Evolutionary conservation across 2,113 vertebrate species (phyloP).

Genomic region (Boulengeromyrus knoepffleri): DNA sequence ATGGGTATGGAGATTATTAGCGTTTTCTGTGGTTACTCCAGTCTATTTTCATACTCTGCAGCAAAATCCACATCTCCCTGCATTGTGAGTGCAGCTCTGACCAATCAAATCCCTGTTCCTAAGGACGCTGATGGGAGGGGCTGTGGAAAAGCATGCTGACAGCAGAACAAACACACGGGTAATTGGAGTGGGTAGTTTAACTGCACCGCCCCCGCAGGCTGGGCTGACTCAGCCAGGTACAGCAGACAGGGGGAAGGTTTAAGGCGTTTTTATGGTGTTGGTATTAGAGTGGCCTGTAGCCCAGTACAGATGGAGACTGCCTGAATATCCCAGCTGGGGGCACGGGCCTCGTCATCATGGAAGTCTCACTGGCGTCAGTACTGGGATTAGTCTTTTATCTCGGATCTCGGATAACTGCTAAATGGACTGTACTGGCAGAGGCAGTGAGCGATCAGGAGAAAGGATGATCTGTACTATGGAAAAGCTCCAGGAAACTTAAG

Average conservation of each 20-base stretch:
- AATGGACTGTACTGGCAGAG: neutral
- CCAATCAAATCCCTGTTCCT: constrained; percentile 31
- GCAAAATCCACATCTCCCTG: neutral
- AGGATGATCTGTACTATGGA: neutral
- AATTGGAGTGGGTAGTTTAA: constrained; percentile 41
- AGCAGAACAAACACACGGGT: constrained; percentile 35
- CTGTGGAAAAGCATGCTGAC: constrained; percentile 13
- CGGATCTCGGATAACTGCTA: neutral
- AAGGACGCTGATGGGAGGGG: neutral
- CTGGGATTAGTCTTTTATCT: neutral
- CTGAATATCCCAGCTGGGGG: neutral
- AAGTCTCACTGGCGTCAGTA: constrained; percentile 2
- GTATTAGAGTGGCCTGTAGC: neutral
- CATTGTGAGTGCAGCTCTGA: neutral
- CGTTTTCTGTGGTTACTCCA: neutral
- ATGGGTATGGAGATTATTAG: neutral
- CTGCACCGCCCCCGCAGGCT: constrained; percentile 23
- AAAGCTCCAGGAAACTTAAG: neutral
- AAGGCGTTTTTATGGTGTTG: neutral
- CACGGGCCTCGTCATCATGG: neutral
- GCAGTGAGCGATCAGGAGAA: neutral
- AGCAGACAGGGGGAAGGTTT: neutral
- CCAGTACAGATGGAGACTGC: neutral
- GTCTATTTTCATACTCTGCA: neutral
- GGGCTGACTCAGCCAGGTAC: constrained; percentile 19